Base-by-base conservation (phyloP, 2,797 vertebrate species). In the Melanotaenia trifasciata region DNA sequence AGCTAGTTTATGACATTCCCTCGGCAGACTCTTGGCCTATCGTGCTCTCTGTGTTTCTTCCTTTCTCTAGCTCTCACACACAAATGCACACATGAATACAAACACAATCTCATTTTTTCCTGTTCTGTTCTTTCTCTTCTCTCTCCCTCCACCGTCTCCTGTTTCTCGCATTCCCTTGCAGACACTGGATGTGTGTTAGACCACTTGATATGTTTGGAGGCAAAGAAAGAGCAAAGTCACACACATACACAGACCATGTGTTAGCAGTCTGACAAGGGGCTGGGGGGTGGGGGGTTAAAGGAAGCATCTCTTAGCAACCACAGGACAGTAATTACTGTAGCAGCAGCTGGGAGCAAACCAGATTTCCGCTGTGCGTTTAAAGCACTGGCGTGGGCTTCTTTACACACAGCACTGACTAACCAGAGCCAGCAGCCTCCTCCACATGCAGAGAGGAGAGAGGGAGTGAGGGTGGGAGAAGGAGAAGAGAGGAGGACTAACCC, bases 321-420 rank as follows among this genome's bases (percentile, higher is more conserved):
- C 95, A 96, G 95, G 95, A 96, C 94, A 96, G 93, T 97, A 96
- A 96, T 97, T 96, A 96, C 95, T 97, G 95, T 95, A 96, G 95
- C 95, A 96, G 94, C 94, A 96, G 94, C 94, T 96, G 95, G 95
- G 94, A 96, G 93, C 94, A 96, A 96, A 97, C 94, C 95, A 96
- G 95, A 96, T 97, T 96, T 97, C 95, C 94, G 93, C 93, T 96
- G 95, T 96, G 95, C 92, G 94, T 96, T 32, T 96, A 96, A 97
- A 95, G 96, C 91, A 94, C 94, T 96, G 95, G 94, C 93, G 79
- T 96, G 92, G 93, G 93, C 95, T 97, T 93, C 94, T 96, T 95
- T 96, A 95, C 94, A 96, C 94, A 96, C 94, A 79, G 94, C 94
- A 93, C 88, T 91, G 91, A 92, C 93, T 92, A 95, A 91, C 93